Evolutionary conservation across 1,140 invertebrate genomes (phyloP).

Genomic region (Acromyrmex echinatior): DNA sequence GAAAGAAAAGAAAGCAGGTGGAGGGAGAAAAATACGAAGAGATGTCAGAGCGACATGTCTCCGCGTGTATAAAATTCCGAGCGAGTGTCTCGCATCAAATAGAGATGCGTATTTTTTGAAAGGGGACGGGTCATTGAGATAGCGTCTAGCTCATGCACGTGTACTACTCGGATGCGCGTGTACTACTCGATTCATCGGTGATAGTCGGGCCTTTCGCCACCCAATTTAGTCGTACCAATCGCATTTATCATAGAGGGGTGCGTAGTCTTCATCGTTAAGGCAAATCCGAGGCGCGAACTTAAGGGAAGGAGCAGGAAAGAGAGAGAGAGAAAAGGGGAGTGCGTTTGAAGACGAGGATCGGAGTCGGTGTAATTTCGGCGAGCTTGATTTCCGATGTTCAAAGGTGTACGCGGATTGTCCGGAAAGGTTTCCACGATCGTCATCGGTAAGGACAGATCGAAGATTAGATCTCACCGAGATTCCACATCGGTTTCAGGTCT

Average conservation of each 20-base stretch:
- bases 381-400: neutral
- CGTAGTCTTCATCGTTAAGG: constrained; percentile 70
- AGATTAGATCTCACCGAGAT: neutral
- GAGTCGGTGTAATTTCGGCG: constrained; percentile 38
- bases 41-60: constrained; percentile 72
- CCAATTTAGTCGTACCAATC: constrained; percentile 86
- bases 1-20: neutral
- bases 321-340: constrained; percentile 22
- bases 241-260: constrained; percentile 83
- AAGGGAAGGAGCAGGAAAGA: constrained; percentile 61
- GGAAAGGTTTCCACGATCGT: neutral
- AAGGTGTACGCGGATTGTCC: neutral
- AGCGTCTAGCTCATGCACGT: constrained; percentile 65
- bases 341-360: constrained; percentile 6
- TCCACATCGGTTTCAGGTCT: neutral
- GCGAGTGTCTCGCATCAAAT: constrained; percentile 77
- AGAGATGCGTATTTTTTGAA: constrained; percentile 84
- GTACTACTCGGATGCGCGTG: constrained; percentile 8
- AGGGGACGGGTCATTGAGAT: constrained; percentile 66
- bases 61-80: constrained; percentile 80
- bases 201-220: constrained; percentile 82
- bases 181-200: constrained; percentile 74
- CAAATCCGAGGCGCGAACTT: constrained; percentile 52
- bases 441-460: neutral
- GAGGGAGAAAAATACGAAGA: constrained; percentile 1